Evolutionary conservation across 2,888 invertebrate species (phyloP).

Genomic region (Lycaena phlaeas): DNA sequence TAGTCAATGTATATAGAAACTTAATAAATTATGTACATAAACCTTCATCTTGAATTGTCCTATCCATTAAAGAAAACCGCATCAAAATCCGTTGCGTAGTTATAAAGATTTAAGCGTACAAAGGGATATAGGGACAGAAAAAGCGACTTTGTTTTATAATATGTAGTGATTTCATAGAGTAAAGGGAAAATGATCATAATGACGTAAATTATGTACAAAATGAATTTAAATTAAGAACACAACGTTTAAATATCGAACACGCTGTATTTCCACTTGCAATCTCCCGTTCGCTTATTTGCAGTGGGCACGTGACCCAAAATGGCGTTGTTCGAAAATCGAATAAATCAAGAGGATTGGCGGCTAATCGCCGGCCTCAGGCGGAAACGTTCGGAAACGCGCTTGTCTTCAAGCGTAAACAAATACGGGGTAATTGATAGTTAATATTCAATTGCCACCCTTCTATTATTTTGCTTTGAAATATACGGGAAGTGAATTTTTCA

Average conservation of each 20-base stretch:
- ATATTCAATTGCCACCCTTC: not conserved
- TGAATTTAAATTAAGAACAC: no score
- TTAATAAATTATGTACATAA: no score
- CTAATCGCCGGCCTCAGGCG: slow-evolving; percentile 42
- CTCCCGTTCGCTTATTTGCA: slow-evolving; percentile 40
- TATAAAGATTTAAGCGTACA: no score
- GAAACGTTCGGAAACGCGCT: slow-evolving; percentile 33
- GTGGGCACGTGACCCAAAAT: slow-evolving; percentile 55
- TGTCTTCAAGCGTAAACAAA: slow-evolving; percentile 27
- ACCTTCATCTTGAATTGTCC: no score
- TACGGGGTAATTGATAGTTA: slow-evolving; percentile 20
- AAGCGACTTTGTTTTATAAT: no score
- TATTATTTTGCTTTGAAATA: not conserved
- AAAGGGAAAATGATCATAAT: no score
- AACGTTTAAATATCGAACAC: slow-evolving; percentile 18
- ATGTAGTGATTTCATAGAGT: no score
- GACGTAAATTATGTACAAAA: no score
- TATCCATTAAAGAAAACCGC: no score
- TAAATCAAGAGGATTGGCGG: slow-evolving; percentile 63
- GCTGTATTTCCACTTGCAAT: slow-evolving; percentile 27
- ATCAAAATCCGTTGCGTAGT: no score
- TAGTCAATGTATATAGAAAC: no score
- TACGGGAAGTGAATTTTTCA: not conserved
- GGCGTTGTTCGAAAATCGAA: slow-evolving; percentile 55
- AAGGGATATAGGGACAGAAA: no score